Evolutionary conservation across 2,888 invertebrate species (phyloP), one percentile per base, ranked within the genome.

Genomic region (Cryptocheilus praepositus): DNA sequence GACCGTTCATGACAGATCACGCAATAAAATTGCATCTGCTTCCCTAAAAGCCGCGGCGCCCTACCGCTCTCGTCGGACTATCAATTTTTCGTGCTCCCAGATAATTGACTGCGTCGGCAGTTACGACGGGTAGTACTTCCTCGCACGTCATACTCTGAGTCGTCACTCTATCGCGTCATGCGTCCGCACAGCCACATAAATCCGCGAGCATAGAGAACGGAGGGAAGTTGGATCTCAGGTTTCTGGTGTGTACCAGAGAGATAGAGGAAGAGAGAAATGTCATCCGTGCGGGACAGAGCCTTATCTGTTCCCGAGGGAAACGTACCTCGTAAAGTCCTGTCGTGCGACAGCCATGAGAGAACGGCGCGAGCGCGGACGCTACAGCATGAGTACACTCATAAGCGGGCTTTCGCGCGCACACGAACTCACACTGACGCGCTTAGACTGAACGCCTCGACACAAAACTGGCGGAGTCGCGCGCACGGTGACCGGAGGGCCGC

Each of bases 221-320:
- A 36, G 55, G 61, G 43, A 19, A 61, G 49, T 65, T 61, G 54
- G 46, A 11, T 16, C 45, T 36, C 19, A 36, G 36, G 36, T 36
- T 36, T 36, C 36, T 36, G 36, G 36, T 36, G 36, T 66, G 57
- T 65, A 60, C 55, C 55, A 45, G 54, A n/a, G 15, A 21, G 53
- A 56, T 16, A 49, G 61, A 49, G 51, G 55, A 36, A 55, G 51
- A 49, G 56, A 52, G 54, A 70, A 59, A 76, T 59, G 70, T 71
- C 70, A 71, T 58, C 21, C 63, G 45, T 53, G 53, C 51, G 61
- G 64, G 64, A 63, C 55, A 21, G 51, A 59, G 66, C 64, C 76
- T 79, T 79, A 79, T 79, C 80, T 68, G 70, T 64, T 70, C 79
- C 69, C 77, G 21, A 43, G 79, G 76, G 80, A 76, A 52, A 65